Conservation (phyloP, 2,113 vertebrate species). For the human (Homo sapiens) region GRCh38 chr15:34852501-34853000, state of each 20-base stretch:
- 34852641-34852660: background rate
- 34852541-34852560: background rate
- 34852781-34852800: background rate
- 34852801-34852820: background rate
- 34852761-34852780: background rate
- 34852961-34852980: background rate
- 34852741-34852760: background rate
- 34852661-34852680: constrained; percentile 9
- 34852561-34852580: background rate
- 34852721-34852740: background rate
- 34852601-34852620: background rate
- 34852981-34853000: background rate
- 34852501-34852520: background rate
- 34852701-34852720: background rate
- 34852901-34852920: background rate
- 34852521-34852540: background rate
- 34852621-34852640: background rate
- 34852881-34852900: background rate
- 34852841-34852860: background rate
- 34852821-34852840: background rate
- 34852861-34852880: background rate
- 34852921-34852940: background rate
- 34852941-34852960: background rate
- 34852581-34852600: background rate
- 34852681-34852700: background rate